Evolutionary conservation across 2,113 vertebrate genomes (phyloP), one percentile per base, ranked within the genome.

Genomic region (Pionites leucogaster): DNA sequence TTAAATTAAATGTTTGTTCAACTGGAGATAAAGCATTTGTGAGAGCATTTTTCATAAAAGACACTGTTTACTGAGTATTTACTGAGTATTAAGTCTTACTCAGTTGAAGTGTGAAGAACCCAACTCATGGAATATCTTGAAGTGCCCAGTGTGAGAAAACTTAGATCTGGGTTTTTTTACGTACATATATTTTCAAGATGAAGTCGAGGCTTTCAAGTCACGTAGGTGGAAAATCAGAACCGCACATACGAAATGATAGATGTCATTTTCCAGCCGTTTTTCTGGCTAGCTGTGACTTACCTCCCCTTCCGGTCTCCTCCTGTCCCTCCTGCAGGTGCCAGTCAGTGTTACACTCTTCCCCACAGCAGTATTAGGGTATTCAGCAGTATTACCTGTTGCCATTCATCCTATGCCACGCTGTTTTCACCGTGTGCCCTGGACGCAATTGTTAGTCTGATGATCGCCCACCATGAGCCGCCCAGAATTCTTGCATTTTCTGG

Each of bases 381-480:
- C 27, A 20, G 31, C 20, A 42, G 11, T 9, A 39, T 39, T 16
- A 69, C 42, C 33, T 2, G 0, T 6, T 60, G 47, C 23, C 10
- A 1, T 29, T 59, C 28, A 8, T 17, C 19, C 28, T 18, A 3
- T 28, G 19, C 1, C 0, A 0, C 5, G 3, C 14, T 25, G 35
- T 5, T 17, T 86, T 89, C 59, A 42, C 28, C 3, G 0, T 0
- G 0, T 31, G 33, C 23, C 31, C 18, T 50, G 49, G 33, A 27
- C 19, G 22, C 35, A 49, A 4, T 33, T 19, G 37, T 25, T 69
- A 10, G 10, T 20, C 35, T 37, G 23, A 19, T 23, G 29, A 69
- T 17, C 2, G 0, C 9, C 31, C 69, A 33, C 47, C 6, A 2
- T 6, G 29, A 39, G 41, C 35, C 17, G n/a, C 15, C 59, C 44